These are phyloP conservation scores for Pipistrellus nathusii DNA, from an alignment of 2,797 vertebrate species.

Conservation along the genomic window DNA sequence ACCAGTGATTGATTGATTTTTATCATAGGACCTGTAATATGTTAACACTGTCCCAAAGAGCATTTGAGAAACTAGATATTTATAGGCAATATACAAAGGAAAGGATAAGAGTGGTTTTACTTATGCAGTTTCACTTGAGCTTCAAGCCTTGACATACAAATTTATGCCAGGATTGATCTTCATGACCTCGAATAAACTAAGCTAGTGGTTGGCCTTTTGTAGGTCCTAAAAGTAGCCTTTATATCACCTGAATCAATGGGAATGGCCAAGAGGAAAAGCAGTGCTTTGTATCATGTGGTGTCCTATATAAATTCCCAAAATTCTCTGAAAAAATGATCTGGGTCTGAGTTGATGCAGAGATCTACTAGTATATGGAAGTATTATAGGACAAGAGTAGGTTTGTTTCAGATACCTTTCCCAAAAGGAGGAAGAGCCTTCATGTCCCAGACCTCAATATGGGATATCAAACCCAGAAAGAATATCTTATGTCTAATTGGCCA, in stretches of 20 bases:
- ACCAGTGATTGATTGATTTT: neutral
- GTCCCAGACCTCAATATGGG: neutral
- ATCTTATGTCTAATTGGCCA: neutral
- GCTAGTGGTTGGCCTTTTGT: neutral
- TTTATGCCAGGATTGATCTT: neutral
- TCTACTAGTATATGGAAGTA: neutral
- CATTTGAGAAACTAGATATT: slow-evolving; percentile 25
- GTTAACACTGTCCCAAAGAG: neutral
- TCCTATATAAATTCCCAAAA: neutral
- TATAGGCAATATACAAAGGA: neutral
- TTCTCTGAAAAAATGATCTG: slow-evolving; percentile 26
- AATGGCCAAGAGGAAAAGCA: neutral
- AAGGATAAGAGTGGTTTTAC: neutral
- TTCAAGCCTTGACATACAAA: slow-evolving; percentile 2
- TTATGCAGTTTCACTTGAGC: neutral
- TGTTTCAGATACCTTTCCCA: neutral
- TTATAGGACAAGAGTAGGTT: neutral
- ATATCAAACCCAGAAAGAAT: neutral
- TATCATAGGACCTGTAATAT: neutral
- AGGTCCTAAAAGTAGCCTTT: neutral
- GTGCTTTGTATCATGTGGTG: neutral
- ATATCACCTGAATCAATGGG: neutral
- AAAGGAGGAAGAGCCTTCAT: neutral
- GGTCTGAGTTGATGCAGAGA: neutral
- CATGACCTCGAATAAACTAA: slow-evolving; percentile 37